Conservation (phyloP, 2,888 invertebrate genomes). For the Cepaea hortensis region DNA sequence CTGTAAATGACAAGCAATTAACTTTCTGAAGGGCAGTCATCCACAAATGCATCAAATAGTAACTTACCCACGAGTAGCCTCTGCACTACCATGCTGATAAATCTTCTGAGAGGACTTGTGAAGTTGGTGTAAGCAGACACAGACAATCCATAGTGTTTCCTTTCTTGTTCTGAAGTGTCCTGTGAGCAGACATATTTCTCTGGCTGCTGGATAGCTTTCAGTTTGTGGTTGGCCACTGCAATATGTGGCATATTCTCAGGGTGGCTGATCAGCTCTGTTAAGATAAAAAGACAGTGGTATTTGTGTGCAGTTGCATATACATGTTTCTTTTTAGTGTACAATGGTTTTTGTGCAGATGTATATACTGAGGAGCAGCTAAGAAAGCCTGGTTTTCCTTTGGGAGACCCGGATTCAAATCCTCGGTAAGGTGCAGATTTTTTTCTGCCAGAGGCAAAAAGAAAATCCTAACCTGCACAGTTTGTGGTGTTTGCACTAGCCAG, state of each 20-base stretch:
- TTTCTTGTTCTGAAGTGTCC: slow-evolving; percentile 1
- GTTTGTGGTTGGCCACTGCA: slow-evolving; percentile 61
- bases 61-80: slow-evolving; percentile 58
- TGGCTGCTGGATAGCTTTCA: slow-evolving; percentile 59
- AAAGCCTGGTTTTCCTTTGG: too few species aligned
- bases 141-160: slow-evolving; percentile 63
- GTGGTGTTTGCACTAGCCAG: too few species aligned
- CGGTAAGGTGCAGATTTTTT: too few species aligned
- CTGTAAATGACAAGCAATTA: not conserved
- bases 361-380: too few species aligned
- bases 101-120: slow-evolving; percentile 68
- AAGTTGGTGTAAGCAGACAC: slow-evolving; percentile 61
- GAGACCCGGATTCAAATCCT: too few species aligned
- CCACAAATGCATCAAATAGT: not conserved
- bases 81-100: slow-evolving; percentile 69
- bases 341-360: too few species aligned
- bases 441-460: too few species aligned
- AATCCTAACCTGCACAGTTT: too few species aligned
- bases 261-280: slow-evolving; percentile 40
- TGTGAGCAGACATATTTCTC: slow-evolving; percentile 60
- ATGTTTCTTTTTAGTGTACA: too few species aligned
- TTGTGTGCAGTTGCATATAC: too few species aligned
- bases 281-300: not conserved
- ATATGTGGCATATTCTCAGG: slow-evolving; percentile 68
- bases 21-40: not conserved